These are phyloP conservation scores for Lycopodina hypogea DNA, from an alignment of 37 sponge, comb jelly and placozoan species.

Conservation along the genomic window DNA sequence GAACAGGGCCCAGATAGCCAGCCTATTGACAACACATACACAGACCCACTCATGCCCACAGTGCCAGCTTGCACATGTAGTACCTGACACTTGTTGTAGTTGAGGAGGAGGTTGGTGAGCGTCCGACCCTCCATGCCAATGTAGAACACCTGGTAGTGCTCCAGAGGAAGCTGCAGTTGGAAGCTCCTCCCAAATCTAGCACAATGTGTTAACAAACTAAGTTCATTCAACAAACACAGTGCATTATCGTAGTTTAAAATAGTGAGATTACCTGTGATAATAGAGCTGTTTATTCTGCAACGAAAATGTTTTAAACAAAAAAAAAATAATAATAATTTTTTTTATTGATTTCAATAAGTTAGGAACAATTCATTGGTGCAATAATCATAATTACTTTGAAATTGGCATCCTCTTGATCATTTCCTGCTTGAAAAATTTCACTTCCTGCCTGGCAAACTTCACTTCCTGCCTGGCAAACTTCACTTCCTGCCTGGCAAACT, in stretches of 20 bases:
- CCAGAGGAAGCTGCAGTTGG: conserved; percentile 35
- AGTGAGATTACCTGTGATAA: conserved; percentile 10
- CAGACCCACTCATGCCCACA: neutral
- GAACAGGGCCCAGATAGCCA: neutral
- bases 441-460: too few relatives aligned
- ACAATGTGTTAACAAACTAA: neutral
- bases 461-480: too few relatives aligned
- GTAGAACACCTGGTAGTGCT: conserved; percentile 75
- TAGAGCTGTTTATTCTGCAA: neutral
- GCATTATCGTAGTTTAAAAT: too few relatives aligned
- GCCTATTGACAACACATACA: neutral
- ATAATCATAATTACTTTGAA: too few relatives aligned
- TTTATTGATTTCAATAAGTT: too few relatives aligned
- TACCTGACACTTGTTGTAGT: conserved; percentile 65
- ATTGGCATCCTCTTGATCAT: too few relatives aligned
- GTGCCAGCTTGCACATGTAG: neutral
- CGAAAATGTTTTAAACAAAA: neutral
- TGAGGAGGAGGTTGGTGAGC: conserved; percentile 73
- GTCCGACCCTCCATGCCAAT: conserved; percentile 75
- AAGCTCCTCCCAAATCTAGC: conserved; percentile 63
- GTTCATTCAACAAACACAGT: neutral
- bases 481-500: too few relatives aligned
- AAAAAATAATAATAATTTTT: neutral
- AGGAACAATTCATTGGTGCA: too few relatives aligned
- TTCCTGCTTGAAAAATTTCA: too few relatives aligned